Evolutionary conservation across 2,888 invertebrate species (phyloP), one percentile per base, ranked within the genome.

Genomic region (Dynastes hyllus): DNA sequence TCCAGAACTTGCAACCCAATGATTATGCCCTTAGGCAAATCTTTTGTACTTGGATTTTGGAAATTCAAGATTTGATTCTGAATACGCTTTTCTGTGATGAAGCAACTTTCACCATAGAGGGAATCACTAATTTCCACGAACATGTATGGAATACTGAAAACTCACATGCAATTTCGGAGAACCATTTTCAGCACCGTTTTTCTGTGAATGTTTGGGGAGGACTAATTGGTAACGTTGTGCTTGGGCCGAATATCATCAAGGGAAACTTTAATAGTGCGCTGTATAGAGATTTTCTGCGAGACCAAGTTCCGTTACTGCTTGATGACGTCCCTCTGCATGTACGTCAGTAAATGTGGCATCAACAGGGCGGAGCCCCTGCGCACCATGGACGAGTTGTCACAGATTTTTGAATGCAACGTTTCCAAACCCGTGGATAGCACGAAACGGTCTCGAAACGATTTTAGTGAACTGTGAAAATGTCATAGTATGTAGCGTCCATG

Each of bases 161-260:
- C 6, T 2, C 61, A 61, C 61, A 22, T 61, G 27, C 58, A 27
- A 27, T 61, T 61, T 61, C 61, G 16, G 16, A 58, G 58, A 58
- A 58, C 58, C 58, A 16, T 58, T 16, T 53, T 53, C 22, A 53
- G 53, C 53, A 53, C 53, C 53, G 53, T 58, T 58, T 58, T 16
- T 58, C 22, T 16, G 22, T 16, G 58, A 58, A 58, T 16, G 58
- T 58, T 13, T 58, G 22, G n/a, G 58, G 16, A 16, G 58, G 16
- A 58, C 16, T 58, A 6, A 58, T 13, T 16, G 58, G 58, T 58
- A 58, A 58, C 58, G 6, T 16, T 16, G 16, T 58, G 16, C 58
- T 58, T 58, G 16, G 2, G 16, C 58, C 13, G 58, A 58, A 58
- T 16, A 16, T 58, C 16, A n/a, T 58, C 58, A 16, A 16, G 8